Evolutionary conservation across 2,113 vertebrate species (phyloP), one percentile per base, ranked within the genome.

Genomic region (Nansenia antarctica): DNA sequence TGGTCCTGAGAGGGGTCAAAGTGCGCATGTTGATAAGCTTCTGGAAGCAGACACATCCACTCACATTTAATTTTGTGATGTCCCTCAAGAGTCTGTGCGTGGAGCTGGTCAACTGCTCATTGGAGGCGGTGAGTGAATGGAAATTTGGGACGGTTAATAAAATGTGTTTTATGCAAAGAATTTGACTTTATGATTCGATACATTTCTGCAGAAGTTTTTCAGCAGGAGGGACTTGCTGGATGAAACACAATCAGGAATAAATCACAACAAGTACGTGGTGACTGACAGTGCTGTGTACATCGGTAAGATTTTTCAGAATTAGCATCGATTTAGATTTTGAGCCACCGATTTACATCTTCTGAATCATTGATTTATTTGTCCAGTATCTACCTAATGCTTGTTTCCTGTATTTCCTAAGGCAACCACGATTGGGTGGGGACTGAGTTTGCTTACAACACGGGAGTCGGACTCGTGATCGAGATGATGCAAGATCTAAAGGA

Each of bases 251-350:
- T 91, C 92, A 35, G 95, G 91, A 47, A 66, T 98, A 76, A 98
- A 96, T 77, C 93, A 95, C 73, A 98, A 98, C 89, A 95, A 95
- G 83, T 99, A 96, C 6, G 95, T 99, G 93, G 96, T 99, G 82
- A 98, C 97, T 1, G 97, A 99, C n/a, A 92, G 85, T 80, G 93
- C 94, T 0, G 89, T 94, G 15, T 99, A 99, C 61, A 93, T 99
- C 58, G 96, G 97, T 99, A 87, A 89, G 93, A n/a, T 88, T 76
- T 47, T 68, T 35, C n/a, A 58, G 27, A 18, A 27, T 24, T n/a
- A n/a, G n/a, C n/a, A n/a, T n/a, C n/a, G n/a, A n/a, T n/a, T n/a
- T n/a, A n/a, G n/a, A n/a, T n/a, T n/a, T n/a, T n/a, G n/a, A n/a
- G n/a, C 26, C 26, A 29, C 53, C 27, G 24, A 24, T n/a, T 18